Conservation (phyloP, 2,797 vertebrate genomes). For the Amphiprion clarkii region DNA sequence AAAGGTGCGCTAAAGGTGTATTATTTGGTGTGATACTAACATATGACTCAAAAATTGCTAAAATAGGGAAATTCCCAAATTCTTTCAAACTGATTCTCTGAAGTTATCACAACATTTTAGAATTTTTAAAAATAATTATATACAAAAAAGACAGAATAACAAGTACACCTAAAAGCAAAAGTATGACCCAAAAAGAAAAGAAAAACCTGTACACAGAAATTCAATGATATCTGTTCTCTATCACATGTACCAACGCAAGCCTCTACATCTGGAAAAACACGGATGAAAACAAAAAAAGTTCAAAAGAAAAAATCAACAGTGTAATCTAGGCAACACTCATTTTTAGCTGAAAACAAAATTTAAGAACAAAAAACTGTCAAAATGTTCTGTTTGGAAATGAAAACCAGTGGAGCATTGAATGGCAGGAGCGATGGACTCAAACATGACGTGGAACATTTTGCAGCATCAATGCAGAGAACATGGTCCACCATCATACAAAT, state of each 20-base stretch:
- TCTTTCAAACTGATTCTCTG: constrained; percentile 75
- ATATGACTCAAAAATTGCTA: not conserved
- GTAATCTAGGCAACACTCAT: constrained; percentile 84
- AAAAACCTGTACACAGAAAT: constrained; percentile 94
- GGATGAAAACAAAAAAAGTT: constrained; percentile 77
- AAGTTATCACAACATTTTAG: constrained; percentile 59
- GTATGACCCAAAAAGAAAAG: constrained; percentile 70
- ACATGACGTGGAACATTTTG: constrained; percentile 88
- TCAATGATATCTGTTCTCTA: constrained; percentile 98
- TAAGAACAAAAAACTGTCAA: constrained; percentile 85
- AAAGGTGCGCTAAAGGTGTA: not conserved
- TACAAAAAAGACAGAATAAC: constrained; percentile 81
- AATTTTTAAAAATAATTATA: constrained; percentile 53
- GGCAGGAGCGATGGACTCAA: constrained; percentile 70
- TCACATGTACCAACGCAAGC: constrained; percentile 90
- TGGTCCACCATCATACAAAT: constrained; percentile 90
- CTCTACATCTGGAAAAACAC: constrained; percentile 78
- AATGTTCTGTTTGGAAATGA: constrained; percentile 89
- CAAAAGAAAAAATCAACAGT: constrained; percentile 37
- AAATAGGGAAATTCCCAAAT: constrained; percentile 79
- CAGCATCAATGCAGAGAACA: constrained; percentile 94
- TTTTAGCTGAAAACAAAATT: constrained; percentile 65
- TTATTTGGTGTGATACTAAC: not conserved
- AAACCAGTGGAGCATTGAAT: constrained; percentile 80
- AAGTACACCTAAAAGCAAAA: constrained; percentile 82